These are phyloP conservation scores for Peromyscus leucopus DNA, from an alignment of 2,113 vertebrate genomes.

Conservation along the genomic window DNA sequence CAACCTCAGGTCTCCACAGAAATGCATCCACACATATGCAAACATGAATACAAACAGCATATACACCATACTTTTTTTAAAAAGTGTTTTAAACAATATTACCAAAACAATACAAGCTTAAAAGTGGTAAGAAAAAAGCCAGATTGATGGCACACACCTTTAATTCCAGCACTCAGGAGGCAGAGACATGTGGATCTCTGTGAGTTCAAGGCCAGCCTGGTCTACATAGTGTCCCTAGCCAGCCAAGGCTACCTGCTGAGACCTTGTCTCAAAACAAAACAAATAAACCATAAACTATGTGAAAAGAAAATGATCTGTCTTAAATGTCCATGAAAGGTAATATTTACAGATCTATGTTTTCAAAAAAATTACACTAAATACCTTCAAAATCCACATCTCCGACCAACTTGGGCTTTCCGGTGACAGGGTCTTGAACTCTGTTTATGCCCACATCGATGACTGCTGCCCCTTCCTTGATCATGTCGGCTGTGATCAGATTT, in stretches of 20 bases:
- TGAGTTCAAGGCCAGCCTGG: not conserved
- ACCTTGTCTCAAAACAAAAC: not conserved
- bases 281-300: not conserved
- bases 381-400: conserved; percentile 99
- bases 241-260: not conserved
- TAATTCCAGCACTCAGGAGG: not conserved
- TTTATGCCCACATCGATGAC: conserved; percentile 99
- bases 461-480: conserved; percentile 97
- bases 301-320: not conserved
- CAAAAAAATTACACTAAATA: conserved; percentile 71
- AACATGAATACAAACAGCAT: not conserved
- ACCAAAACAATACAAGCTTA: not conserved
- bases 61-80: not conserved
- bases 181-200: not conserved
- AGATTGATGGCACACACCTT: not conserved
- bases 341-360: conserved; percentile 10
- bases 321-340: conserved; percentile 27
- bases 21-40: not conserved
- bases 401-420: conserved; percentile 92
- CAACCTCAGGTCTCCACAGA: not conserved
- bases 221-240: not conserved
- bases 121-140: not conserved
- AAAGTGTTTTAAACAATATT: conserved; percentile 19
- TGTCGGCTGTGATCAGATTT: conserved; percentile 97
- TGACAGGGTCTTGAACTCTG: conserved; percentile 93